Evolutionary conservation across 1,140 invertebrate genomes (phyloP).

Genomic region (Venustaconcha ellipsiformis): DNA sequence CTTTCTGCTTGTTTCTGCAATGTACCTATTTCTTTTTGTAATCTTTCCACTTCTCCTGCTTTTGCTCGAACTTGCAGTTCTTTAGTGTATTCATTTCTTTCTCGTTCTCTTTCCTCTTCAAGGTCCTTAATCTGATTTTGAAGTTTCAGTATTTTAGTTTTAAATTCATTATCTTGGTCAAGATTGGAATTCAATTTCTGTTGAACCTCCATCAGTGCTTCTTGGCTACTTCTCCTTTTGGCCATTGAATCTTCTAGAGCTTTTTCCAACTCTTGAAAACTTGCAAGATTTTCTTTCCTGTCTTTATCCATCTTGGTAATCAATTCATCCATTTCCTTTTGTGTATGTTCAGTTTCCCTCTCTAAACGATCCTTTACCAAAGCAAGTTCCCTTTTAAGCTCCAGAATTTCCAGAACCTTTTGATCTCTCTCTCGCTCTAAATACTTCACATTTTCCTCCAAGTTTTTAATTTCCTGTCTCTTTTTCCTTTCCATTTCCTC

Average conservation of each 20-base stretch:
- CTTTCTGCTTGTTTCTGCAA: slow-evolving; percentile 23
- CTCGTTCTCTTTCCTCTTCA: slow-evolving; percentile 13
- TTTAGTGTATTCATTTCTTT: slow-evolving; percentile 25
- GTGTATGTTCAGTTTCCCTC: slow-evolving; percentile 10
- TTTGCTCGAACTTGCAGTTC: neutral
- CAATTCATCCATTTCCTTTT: too few relatives aligned
- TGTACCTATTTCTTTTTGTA: slow-evolving; percentile 27
- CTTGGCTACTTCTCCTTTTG: too few relatives aligned
- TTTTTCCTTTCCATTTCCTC: slow-evolving; percentile 16
- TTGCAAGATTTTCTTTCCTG: too few relatives aligned
- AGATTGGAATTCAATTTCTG: too few relatives aligned
- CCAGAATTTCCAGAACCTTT: slow-evolving; percentile 19
- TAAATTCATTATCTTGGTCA: too few relatives aligned
- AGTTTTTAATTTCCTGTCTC: slow-evolving; percentile 1
- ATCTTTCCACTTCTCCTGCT: neutral
- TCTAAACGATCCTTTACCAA: slow-evolving; percentile 9
- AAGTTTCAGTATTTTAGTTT: too few relatives aligned
- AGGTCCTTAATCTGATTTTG: neutral
- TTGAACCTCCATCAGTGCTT: too few relatives aligned
- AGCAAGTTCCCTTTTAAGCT: slow-evolving; percentile 15
- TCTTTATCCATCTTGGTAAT: too few relatives aligned
- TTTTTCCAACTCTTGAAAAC: too few relatives aligned
- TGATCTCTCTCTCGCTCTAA: slow-evolving; percentile 24
- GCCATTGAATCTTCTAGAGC: too few relatives aligned
- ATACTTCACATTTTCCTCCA: slow-evolving; percentile 14